A percentile compares a stretch with the other conserved stretches of the same genome.
Evolutionary conservation across 2,113 vertebrate genomes (phyloP).

Genomic region (Tonatia bakeri): DNA sequence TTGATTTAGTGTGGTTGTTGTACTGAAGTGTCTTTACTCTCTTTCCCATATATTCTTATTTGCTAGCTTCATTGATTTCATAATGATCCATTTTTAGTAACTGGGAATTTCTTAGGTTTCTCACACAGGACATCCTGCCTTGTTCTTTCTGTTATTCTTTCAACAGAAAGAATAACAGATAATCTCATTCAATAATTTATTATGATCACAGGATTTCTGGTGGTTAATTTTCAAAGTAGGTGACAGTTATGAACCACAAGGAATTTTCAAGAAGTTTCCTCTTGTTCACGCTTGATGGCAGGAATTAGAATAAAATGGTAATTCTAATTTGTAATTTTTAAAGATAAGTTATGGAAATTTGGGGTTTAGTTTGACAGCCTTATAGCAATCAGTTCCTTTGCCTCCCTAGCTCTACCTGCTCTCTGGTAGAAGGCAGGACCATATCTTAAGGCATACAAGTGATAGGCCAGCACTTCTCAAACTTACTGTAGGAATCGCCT

Average conservation of each 20-base stretch:
- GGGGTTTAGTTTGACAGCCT: background rate
- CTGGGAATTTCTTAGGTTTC: background rate
- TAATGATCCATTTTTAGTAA: background rate
- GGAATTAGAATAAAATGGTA: background rate
- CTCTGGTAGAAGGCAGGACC: background rate
- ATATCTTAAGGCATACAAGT: accelerated
- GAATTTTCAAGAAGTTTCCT: background rate
- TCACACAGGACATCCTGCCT: background rate
- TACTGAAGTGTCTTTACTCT: background rate
- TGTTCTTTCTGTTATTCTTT: background rate
- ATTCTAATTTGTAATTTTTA: background rate
- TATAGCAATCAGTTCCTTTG: background rate
- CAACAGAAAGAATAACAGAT: background rate
- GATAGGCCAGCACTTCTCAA: background rate
- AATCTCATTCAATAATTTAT: background rate
- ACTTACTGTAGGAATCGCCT: background rate
- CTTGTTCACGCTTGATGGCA: background rate
- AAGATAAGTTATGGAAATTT: background rate
- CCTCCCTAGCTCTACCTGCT: background rate
- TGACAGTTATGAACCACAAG: background rate
- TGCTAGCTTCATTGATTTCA: background rate
- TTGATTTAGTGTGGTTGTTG: background rate
- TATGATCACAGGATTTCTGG: background rate
- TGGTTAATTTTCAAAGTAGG: background rate
- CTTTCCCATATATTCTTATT: background rate